Percentiles rank a stretch among this genome's conserved stretches.
Evolutionary conservation across 2,797 vertebrate species (phyloP).

Genomic region (Parotocinclus haroldoi): DNA sequence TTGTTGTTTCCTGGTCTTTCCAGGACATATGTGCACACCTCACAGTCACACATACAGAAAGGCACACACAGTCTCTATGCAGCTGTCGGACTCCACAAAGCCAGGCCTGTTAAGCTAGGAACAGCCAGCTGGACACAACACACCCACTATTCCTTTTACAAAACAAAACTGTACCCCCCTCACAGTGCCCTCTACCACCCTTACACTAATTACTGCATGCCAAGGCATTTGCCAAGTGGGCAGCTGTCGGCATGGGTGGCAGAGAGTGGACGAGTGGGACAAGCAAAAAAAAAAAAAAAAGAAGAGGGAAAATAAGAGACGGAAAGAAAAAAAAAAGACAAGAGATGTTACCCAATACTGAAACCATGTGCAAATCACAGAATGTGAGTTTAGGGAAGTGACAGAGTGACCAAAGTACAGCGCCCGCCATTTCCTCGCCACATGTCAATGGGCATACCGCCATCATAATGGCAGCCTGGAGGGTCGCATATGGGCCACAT

Average conservation of each 20-base stretch:
- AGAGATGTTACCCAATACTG: conserved; percentile 14
- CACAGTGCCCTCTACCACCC: conserved; percentile 49
- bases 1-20: conserved; percentile 21
- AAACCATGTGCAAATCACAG: conserved; percentile 3
- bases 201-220: conserved; percentile 73
- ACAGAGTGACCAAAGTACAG: conserved; percentile 21
- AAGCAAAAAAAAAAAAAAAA: conserved; percentile 15
- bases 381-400: not conserved
- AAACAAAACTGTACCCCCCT: conserved; percentile 51
- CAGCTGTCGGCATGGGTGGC: conserved; percentile 81
- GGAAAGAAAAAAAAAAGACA: conserved; percentile 10
- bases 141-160: conserved; percentile 63
- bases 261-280: conserved; percentile 51
- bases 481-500: conserved; percentile 35
- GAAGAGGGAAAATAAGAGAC: conserved; percentile 8
- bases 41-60: conserved; percentile 63
- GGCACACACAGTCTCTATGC: conserved; percentile 71
- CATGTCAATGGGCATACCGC: conserved; percentile 41
- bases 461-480: conserved; percentile 49
- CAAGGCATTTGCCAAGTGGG: conserved; percentile 76
- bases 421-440: conserved; percentile 16
- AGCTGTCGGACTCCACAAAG: conserved; percentile 87
- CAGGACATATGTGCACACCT: conserved; percentile 29
- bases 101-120: conserved; percentile 81
- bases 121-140: conserved; percentile 84